These are phyloP conservation scores for Bombyx mandarina DNA, from an alignment of 1,140 invertebrate genomes.

Conservation along the genomic window DNA sequence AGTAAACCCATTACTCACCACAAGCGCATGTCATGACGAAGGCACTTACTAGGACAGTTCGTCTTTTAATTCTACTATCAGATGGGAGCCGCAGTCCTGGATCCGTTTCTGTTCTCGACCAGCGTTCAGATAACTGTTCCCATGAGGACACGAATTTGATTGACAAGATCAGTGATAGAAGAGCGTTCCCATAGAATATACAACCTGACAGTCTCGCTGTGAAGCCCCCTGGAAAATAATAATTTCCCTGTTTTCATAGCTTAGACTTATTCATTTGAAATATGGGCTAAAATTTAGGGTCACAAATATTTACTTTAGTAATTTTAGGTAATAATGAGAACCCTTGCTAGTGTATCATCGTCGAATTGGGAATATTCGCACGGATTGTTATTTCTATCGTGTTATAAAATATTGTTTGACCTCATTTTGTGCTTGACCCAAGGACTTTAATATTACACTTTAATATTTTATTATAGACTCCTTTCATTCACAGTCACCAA, in stretches of 20 bases:
- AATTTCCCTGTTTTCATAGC: neutral
- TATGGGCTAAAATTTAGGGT: no score
- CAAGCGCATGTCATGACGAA: constrained; percentile 30
- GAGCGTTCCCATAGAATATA: constrained; percentile 49
- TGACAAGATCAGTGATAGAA: constrained; percentile 36
- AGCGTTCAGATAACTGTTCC: constrained; percentile 24
- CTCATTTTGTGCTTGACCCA: no score
- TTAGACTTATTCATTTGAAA: neutral
- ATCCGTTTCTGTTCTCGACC: constrained; percentile 26
- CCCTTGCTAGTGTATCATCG: no score
- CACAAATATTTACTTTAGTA: no score
- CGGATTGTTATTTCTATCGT: no score
- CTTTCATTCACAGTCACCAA: no score
- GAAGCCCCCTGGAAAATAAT: constrained; percentile 12
- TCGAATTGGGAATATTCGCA: no score
- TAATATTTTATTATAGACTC: no score
- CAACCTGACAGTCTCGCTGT: constrained; percentile 37
- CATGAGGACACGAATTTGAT: constrained; percentile 34
- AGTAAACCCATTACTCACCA: constrained; percentile 21
- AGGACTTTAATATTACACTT: no score
- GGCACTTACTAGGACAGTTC: constrained; percentile 21
- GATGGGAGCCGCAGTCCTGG: constrained; percentile 15
- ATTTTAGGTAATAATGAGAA: no score
- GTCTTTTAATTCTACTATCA: constrained; percentile 28
- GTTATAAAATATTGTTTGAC: no score